Base-by-base conservation (phyloP, 2,113 vertebrate species). In the Cnemophilus loriae region DNA sequence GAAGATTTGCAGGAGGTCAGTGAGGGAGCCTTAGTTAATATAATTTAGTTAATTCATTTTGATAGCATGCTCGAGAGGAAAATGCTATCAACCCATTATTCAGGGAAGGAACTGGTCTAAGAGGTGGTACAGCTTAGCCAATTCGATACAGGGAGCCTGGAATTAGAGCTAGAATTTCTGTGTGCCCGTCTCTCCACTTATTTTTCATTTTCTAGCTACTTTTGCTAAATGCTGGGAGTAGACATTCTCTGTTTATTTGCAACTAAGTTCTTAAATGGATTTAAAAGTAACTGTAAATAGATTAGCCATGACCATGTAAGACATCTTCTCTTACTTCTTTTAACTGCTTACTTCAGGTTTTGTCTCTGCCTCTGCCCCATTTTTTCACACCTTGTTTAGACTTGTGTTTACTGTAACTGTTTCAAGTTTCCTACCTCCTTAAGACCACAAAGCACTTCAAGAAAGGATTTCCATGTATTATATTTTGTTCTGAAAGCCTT, bases 401-500 rank as follows among this genome's bases (percentile, higher is more conserved):
- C 82, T 96, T 93, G 3, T 94, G 91, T 97, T 97, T 96, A 97
- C 91, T 93, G 71, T 91, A 92, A 84, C 86, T 96, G 92, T 97
- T 97, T 97, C 93, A 97, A 96, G 92, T 97, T 97, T 96, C 96
- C 90, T 96, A 94, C 96, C 95, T 97, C 97, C 95, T 92, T 97
- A 92, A 96, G 83, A 96, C 95, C 97, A 98, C 96, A 98, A 97
- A 98, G 91, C 78, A 93, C 79, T 97, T 95, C 55, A 96, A 97
- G 95, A 97, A 97, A 98, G 98, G 97, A 98, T 98, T 98, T 98
- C 97, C 97, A 97, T 90, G 96, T 97, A 97, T 98, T 98, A 97
- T 97, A 97, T 97, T 97, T 96, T 97, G 95, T 97, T 97, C 94
- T 95, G 94, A 97, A 97, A 97, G 91, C 82, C 97, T 98, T 98